Base-by-base conservation (phyloP, 2,888 invertebrate species). In the Noctua fimbriata region DNA sequence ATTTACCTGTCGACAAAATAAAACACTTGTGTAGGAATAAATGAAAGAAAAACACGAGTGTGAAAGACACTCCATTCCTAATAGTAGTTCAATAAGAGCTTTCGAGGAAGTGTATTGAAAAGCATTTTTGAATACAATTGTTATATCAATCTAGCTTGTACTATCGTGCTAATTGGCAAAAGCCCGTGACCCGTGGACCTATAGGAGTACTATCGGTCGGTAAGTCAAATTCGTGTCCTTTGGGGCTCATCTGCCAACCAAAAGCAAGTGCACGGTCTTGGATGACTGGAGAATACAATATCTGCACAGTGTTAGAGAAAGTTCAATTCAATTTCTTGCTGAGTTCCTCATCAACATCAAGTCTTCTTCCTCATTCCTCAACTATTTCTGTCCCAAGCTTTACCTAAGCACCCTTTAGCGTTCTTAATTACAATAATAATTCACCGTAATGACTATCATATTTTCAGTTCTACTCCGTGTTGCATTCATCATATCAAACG, bases 381-480 rank as follows among this genome's bases (percentile, higher is more conserved):
- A 14, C 47, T 47, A 52, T 52, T n/a, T 60, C n/a, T 60, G 21
- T 28, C 28, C 5, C 16, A 28, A 44, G 7, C 18, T 65, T 47
- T 9, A 52, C 41, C 18, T 55, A 66, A 65, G 55, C 47, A 71
- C 12, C 47, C 4, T 55, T 36, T 36, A 52, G 32, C 24, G 41
- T 14, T 69, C 18, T 21, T 82, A 76, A 82, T 69, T 41, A 52
- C 69, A 58, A 41, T 41, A 69, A 70, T 49, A 32, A 76, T 69
- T 74, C 71, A 65, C 18, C 32, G 41, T 65, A 65, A 83, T 55
- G 28, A 12, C 36, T 28, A 24, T 60, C 60, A 66, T 73, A 78
- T 49, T 69, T 78, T 78, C 24, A 78, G 78, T 66, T 70, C 21
- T 18, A 16, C 65, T 65, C 16, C 32, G 55, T 65, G 7, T 66